These are phyloP conservation scores for Patella caerulea DNA, from an alignment of 2,888 invertebrate genomes.

Conservation along the genomic window DNA sequence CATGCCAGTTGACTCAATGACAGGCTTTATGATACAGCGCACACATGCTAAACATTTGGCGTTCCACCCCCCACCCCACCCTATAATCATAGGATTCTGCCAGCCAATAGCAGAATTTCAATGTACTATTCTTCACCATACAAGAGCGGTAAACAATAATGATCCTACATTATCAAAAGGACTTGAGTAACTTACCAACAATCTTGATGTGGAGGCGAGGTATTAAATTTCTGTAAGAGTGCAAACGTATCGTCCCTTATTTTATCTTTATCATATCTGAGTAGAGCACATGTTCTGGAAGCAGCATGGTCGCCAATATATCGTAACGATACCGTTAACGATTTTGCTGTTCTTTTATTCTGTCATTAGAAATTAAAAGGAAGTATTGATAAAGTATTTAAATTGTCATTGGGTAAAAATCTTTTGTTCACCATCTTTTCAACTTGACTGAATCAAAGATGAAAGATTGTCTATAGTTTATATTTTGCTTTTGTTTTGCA, in stretches of 20 bases:
- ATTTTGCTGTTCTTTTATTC: constrained; percentile 85
- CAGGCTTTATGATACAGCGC: no score
- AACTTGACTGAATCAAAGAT: no score
- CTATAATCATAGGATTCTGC: no score
- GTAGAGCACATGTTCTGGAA: constrained; percentile 78
- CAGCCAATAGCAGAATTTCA: background rate
- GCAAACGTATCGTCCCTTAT: constrained; percentile 79
- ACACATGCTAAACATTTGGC: no score
- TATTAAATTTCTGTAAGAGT: constrained; percentile 77
- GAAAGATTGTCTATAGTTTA: no score
- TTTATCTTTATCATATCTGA: constrained; percentile 78
- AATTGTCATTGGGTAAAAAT: no score
- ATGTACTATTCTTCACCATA: background rate
- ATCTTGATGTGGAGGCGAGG: constrained; percentile 52
- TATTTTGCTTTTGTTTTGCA: no score
- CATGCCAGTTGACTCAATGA: no score
- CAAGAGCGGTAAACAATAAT: background rate
- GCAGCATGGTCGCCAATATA: constrained; percentile 75
- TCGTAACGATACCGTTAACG: constrained; percentile 83
- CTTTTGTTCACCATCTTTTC: no score
- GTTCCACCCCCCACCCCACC: background rate
- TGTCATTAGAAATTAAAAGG: constrained; percentile 72
- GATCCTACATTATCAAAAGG: background rate
- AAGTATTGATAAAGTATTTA: no score
- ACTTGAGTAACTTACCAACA: constrained; percentile 58